Evolutionary conservation across 2,888 invertebrate species (phyloP).

Genomic region (Emmelina monodactyla): DNA sequence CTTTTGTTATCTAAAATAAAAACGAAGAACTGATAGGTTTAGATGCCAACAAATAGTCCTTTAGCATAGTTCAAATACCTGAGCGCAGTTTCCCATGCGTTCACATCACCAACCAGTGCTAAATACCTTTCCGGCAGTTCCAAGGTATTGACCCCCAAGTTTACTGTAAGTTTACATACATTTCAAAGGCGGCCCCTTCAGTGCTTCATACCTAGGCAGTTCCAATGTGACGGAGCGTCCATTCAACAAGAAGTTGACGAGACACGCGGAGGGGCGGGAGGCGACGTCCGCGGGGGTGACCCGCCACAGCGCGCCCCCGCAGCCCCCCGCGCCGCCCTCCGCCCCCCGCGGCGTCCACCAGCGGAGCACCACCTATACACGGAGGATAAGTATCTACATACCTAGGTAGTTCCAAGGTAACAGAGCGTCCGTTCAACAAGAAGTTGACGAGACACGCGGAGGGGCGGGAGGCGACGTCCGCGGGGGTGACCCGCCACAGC

Average conservation of each 20-base stretch:
- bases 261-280: conserved; percentile 94
- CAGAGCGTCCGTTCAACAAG: conserved; percentile 91
- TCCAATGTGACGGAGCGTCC: conserved; percentile 93
- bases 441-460: conserved; percentile 98
- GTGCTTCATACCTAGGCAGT: conserved; percentile 76
- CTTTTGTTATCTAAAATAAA: too few relatives aligned
- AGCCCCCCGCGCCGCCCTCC: conserved; percentile 78
- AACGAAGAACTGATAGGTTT: too few relatives aligned
- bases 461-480: conserved; percentile 95
- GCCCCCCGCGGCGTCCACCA: conserved; percentile 97
- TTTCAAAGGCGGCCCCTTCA: too few relatives aligned
- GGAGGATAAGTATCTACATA: too few relatives aligned
- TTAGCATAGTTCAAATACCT: too few relatives aligned
- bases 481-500: conserved; percentile 91
- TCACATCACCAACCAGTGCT: too few relatives aligned
- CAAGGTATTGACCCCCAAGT: too few relatives aligned
- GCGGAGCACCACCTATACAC: conserved; percentile 85
- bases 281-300: conserved; percentile 97
- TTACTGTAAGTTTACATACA: too few relatives aligned
- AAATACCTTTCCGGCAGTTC: too few relatives aligned
- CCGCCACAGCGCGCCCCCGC: conserved; percentile 86
- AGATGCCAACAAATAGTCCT: too few relatives aligned
- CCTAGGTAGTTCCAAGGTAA: conserved; percentile 88
- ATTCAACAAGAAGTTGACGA: conserved; percentile 96
- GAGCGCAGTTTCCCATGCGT: too few relatives aligned